Percentiles rank a stretch among this genome's conserved stretches.
Conservation (phyloP, 2,113 vertebrate species). For the Pontoporia blainvillei region DNA sequence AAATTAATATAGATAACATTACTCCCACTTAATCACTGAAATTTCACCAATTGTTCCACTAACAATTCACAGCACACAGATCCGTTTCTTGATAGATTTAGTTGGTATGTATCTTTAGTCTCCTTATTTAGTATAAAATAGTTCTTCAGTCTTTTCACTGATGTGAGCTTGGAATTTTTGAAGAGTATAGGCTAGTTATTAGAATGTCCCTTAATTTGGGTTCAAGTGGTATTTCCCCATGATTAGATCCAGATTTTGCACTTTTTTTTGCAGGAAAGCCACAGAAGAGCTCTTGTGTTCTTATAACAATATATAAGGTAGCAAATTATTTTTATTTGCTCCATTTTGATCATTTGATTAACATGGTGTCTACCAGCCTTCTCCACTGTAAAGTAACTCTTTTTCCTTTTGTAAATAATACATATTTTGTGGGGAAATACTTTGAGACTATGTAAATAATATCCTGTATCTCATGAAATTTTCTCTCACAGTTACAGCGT, state of each 20-base stretch:
- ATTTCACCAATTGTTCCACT: background rate
- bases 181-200: background rate
- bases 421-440: background rate
- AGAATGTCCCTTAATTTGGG: background rate
- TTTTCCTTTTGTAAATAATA: background rate
- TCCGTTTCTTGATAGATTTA: background rate
- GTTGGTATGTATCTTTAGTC: background rate
- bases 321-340: background rate
- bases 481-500: background rate
- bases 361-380: background rate
- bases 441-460: background rate
- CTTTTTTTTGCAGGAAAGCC: background rate
- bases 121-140: background rate
- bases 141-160: background rate
- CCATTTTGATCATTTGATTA: background rate
- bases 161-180: background rate
- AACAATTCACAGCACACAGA: background rate
- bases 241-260: background rate
- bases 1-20: background rate
- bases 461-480: background rate
- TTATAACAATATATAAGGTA: background rate
- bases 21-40: background rate
- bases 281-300: background rate
- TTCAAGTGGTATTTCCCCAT: background rate
- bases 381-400: background rate